Percentiles rank a stretch among this genome's conserved stretches.
phyloP scores from a whole-genome alignment of 2,113 vertebrate genomes.

The Lasiurus cinereus region DNA sequence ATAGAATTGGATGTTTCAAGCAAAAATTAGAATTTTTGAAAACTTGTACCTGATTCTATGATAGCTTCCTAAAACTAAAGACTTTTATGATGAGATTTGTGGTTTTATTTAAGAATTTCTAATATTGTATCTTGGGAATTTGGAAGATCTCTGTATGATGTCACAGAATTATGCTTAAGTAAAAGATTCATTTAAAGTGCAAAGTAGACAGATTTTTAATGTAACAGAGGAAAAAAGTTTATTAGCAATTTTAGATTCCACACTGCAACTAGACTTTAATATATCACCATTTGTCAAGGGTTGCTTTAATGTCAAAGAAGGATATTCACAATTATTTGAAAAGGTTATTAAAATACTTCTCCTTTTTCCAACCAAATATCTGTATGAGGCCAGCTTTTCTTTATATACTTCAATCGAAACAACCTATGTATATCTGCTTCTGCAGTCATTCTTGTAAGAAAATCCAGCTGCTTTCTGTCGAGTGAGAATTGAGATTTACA shows the following conservation, averaged over 20 bases:
- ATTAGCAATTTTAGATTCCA: background rate
- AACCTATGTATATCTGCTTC: background rate
- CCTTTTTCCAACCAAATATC: background rate
- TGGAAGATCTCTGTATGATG: background rate
- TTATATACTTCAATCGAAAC: background rate
- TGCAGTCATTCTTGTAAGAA: background rate
- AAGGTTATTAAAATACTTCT: constrained; percentile 30
- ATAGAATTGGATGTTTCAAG: constrained; percentile 43
- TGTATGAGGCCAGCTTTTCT: background rate
- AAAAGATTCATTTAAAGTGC: background rate
- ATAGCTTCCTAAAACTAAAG: background rate
- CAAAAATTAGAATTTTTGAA: constrained; percentile 59
- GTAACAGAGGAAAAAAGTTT: background rate
- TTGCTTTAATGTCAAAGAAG: constrained; percentile 30
- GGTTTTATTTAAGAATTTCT: constrained; percentile 42
- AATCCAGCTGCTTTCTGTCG: background rate
- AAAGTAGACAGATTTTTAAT: constrained; percentile 26
- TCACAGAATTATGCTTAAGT: background rate
- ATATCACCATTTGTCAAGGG: background rate
- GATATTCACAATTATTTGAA: background rate
- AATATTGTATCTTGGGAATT: background rate
- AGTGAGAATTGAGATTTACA: background rate
- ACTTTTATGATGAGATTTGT: background rate
- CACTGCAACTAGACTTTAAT: background rate
- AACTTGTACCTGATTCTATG: background rate